Conservation (phyloP, 2,888 invertebrate species). For the Andrena minutula region DNA sequence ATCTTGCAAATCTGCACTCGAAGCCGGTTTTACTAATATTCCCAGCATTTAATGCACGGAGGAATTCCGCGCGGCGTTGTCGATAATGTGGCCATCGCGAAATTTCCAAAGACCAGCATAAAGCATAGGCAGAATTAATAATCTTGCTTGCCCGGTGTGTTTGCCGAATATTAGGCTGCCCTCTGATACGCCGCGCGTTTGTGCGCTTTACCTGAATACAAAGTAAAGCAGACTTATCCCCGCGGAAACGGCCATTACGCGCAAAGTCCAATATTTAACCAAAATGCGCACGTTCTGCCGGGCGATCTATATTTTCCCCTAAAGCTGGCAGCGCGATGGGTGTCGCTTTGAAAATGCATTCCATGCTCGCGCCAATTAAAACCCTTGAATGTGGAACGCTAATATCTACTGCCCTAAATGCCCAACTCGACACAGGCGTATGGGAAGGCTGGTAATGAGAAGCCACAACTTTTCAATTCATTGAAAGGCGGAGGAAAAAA, state of each 20-base stretch:
- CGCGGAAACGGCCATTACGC: not conserved
- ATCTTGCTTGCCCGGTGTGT: constrained; percentile 42
- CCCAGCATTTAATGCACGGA: not conserved
- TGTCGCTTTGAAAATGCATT: not conserved
- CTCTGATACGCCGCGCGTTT: not conserved
- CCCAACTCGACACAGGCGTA: not conserved
- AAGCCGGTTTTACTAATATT: not conserved
- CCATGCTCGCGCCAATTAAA: too few relatives aligned
- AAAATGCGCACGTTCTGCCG: not conserved
- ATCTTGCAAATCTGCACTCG: not conserved
- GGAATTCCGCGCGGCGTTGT: not conserved
- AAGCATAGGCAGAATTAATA: constrained; percentile 38
- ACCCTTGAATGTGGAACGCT: not conserved
- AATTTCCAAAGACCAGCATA: constrained; percentile 24
- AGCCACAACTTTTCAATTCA: constrained; percentile 13
- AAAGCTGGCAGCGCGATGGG: not conserved
- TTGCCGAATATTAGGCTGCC: constrained; percentile 16
- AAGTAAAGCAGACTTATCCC: not conserved
- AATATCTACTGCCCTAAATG: not conserved
- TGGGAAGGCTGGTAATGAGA: not conserved
- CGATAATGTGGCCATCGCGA: constrained; percentile 8
- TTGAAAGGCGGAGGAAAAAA: not conserved
- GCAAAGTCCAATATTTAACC: not conserved
- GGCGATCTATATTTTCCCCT: too few relatives aligned
- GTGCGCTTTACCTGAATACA: not conserved